Evolutionary conservation across 1,140 invertebrate species (phyloP), one percentile per base, ranked within the genome.

Genomic region (Augochlora pura): DNA sequence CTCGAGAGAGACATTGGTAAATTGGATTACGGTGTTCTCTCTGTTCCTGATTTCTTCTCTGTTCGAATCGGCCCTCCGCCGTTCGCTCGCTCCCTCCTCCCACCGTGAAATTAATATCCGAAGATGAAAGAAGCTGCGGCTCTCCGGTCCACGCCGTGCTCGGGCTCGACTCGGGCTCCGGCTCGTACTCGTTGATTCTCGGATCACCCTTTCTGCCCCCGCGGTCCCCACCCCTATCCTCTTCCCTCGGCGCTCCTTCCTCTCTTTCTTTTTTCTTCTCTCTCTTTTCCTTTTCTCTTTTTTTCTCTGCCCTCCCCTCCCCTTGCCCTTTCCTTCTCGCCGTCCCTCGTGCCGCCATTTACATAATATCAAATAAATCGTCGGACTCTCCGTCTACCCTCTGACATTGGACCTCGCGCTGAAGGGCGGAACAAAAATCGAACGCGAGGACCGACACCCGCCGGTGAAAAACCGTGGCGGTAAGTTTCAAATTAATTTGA

Each of bases 331-430:
- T 46, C n/a, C 23, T 57, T 67, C 32, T 57, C 46, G 25, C 14
- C 59, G 23, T 52, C 62, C 63, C 59, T 65, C 75, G 54, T 59
- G 21, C 81, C 59, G 62, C 62, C 76, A 87, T 89, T 87, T 86
- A 88, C 85, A 88, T 88, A 86, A 88, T 86, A 84, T 84, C 70
- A 86, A 87, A 89, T 89, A 87, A 89, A 88, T 86, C 84, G 77
- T 64, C 63, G 63, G 81, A 86, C 80, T 81, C 77, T 70, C 75
- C 68, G 68, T 67, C 76, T 67, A 68, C 75, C 63, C 54, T 57
- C 46, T 52, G 54, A 60, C 62, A 63, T 63, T 60, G 39, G 54
- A 38, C 38, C n/a, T 9, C 54, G 54, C 59, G n/a, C 49, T 27
- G 42, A 25, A 12, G 16, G 23, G 4, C 18, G 49, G 49, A 14